Percentiles rank a stretch among this genome's conserved stretches.
Evolutionary conservation across 2,797 vertebrate genomes (phyloP).

Genomic region (Squalus acanthias): DNA sequence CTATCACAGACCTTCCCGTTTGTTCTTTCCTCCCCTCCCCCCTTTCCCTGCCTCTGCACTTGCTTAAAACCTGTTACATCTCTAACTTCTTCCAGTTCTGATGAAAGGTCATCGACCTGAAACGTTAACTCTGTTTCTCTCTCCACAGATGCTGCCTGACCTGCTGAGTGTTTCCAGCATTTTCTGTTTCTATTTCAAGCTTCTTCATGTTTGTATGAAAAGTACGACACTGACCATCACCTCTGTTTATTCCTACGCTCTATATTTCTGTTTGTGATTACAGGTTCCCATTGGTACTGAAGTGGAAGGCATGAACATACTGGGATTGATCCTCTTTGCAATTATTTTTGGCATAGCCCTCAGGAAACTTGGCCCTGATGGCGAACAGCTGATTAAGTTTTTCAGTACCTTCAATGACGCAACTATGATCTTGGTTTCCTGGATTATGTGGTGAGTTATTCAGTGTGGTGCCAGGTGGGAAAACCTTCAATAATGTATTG

Average conservation of each 20-base stretch:
- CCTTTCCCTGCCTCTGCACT: too few relatives aligned
- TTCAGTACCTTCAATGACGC: conserved; percentile 95
- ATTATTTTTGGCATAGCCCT: conserved; percentile 90
- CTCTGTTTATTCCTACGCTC: background rate
- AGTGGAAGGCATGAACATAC: conserved; percentile 91
- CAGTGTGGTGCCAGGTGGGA: background rate
- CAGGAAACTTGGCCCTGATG: conserved; percentile 83
- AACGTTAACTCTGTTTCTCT: too few relatives aligned
- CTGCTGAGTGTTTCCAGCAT: too few relatives aligned
- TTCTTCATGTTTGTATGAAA: background rate
- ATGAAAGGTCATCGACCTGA: too few relatives aligned
- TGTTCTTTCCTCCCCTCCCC: too few relatives aligned
- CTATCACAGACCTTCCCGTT: too few relatives aligned
- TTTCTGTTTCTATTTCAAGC: too few relatives aligned
- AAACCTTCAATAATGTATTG: background rate
- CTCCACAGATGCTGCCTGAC: too few relatives aligned
- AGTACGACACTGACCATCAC: background rate
- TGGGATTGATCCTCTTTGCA: conserved; percentile 89
- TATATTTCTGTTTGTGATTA: conserved; percentile 39
- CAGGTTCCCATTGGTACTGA: conserved; percentile 80
- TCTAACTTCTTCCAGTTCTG: too few relatives aligned
- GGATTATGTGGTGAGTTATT: conserved; percentile 95
- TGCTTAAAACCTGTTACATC: too few relatives aligned
- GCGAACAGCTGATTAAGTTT: conserved; percentile 92
- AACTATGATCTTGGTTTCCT: conserved; percentile 95